A percentile compares a stretch with the other conserved stretches of the same genome.
Conservation (phyloP, 2,888 invertebrate genomes). For the Altica lythri region DNA sequence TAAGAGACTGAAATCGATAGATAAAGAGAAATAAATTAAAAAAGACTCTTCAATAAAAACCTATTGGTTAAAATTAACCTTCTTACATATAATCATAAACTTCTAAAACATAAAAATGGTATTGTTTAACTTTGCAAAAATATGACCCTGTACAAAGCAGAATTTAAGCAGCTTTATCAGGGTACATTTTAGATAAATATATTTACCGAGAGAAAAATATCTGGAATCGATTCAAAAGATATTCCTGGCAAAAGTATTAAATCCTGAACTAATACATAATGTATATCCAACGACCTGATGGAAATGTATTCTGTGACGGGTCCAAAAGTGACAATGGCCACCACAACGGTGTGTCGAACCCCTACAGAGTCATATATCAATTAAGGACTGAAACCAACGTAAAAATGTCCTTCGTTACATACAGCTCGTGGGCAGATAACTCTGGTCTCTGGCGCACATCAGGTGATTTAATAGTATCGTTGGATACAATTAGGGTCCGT, state of each 20-base stretch:
- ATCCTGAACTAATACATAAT: slow-evolving; percentile 15
- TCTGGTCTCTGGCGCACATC: slow-evolving; percentile 34
- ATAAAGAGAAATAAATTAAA: too few relatives aligned
- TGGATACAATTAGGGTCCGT: slow-evolving; percentile 30
- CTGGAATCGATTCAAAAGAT: background rate
- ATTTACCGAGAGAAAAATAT: background rate
- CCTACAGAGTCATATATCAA: slow-evolving; percentile 52
- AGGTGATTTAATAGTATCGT: slow-evolving; percentile 46
- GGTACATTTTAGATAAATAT: too few relatives aligned
- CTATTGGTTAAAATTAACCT: too few relatives aligned
- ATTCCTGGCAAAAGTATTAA: too few relatives aligned
- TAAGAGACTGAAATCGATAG: too few relatives aligned
- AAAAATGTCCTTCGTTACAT: slow-evolving; percentile 41
- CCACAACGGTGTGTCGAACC: slow-evolving; percentile 35
- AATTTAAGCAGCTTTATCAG: too few relatives aligned
- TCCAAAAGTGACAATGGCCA: slow-evolving; percentile 18
- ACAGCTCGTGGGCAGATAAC: slow-evolving; percentile 44
- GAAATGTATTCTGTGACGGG: slow-evolving; percentile 7
- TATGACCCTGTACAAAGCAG: too few relatives aligned
- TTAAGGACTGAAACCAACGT: slow-evolving; percentile 44
- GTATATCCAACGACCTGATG: slow-evolving; percentile 4
- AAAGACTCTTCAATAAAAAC: too few relatives aligned
- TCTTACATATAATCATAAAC: too few relatives aligned
- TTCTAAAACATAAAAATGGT: too few relatives aligned
- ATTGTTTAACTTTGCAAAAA: too few relatives aligned